Base-by-base conservation (phyloP, 1,140 invertebrate genomes). In the Aphidius ervi region DNA sequence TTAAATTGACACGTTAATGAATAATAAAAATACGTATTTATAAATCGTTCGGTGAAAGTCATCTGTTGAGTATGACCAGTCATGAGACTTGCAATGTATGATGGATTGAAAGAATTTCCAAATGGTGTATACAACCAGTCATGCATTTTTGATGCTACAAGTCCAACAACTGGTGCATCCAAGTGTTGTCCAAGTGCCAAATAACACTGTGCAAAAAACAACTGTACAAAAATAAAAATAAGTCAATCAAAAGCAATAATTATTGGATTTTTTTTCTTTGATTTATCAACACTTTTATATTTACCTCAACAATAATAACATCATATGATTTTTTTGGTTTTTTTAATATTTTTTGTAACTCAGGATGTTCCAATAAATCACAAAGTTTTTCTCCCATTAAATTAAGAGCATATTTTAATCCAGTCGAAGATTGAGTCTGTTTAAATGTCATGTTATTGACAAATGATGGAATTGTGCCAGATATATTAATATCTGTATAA, bases 41-140 rank as follows among this genome's bases (percentile, higher is more conserved):
- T 66, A 31, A 85, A 70, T 56, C 87, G 73, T 71, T 88, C 79
- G 67, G 75, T 79, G 46, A 86, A 81, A 43, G 68, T 81, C 86
- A 87, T 85, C 31, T 76, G 65, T 65, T 86, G 81, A 46, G 79
- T 76, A 62, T 80, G 85, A 6, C 78, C 75, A 43, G 83, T 76
- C 71, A 86, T 84, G 46, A 83, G 81, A 40, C 81, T 79, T 1
- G 86, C 86, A 63, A 87, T 82, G 58, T 84, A 82, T 3, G 85
- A 79, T 0, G 83, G 77, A 39, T 81, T 83, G 31, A 85, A 80
- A 3, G 84, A 82, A 67, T 85, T 86, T 6, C 82, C 84, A 37
- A 85, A 69, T 63, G 83, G 82, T 45, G 83, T 81, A 56, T 85
- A 84, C 0, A 85, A 74, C 84, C 84, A 87, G 3, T 83, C 83